phyloP scores from a whole-genome alignment of 2,888 invertebrate species.

The Netelia fuscicornis region DNA sequence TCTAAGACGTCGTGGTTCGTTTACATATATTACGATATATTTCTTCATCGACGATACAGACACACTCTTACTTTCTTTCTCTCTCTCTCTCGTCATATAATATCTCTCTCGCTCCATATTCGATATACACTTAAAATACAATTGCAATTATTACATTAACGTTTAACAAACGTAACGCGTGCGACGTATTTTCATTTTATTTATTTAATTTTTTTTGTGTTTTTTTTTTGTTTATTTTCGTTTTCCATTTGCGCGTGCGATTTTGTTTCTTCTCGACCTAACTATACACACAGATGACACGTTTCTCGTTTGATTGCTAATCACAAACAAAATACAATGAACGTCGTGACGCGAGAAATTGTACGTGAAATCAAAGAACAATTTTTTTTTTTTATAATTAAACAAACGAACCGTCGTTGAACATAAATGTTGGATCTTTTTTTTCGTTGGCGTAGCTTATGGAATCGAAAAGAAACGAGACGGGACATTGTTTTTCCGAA shows the following conservation, averaged over 20 bases:
- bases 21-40: constrained; percentile 56
- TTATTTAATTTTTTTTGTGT: not conserved
- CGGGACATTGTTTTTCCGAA: constrained; percentile 45
- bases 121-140: constrained; percentile 62
- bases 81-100: not conserved
- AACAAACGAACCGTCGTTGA: not conserved
- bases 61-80: not conserved
- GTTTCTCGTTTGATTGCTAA: not conserved
- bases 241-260: constrained; percentile 42
- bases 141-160: constrained; percentile 62
- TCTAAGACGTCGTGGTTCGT: not conserved
- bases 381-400: not conserved
- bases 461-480: constrained; percentile 25
- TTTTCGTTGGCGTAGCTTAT: constrained; percentile 6
- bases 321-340: not conserved
- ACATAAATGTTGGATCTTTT: not conserved
- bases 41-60: constrained; percentile 63
- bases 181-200: constrained; percentile 26
- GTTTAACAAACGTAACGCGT: constrained; percentile 62
- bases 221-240: not conserved
- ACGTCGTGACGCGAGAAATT: too few relatives aligned
- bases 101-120: constrained; percentile 26
- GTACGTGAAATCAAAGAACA: too few relatives aligned
- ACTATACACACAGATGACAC: constrained; percentile 37
- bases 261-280: constrained; percentile 36